phyloP scores from a whole-genome alignment of 2,888 invertebrate species.

The Orthosia incerta region DNA sequence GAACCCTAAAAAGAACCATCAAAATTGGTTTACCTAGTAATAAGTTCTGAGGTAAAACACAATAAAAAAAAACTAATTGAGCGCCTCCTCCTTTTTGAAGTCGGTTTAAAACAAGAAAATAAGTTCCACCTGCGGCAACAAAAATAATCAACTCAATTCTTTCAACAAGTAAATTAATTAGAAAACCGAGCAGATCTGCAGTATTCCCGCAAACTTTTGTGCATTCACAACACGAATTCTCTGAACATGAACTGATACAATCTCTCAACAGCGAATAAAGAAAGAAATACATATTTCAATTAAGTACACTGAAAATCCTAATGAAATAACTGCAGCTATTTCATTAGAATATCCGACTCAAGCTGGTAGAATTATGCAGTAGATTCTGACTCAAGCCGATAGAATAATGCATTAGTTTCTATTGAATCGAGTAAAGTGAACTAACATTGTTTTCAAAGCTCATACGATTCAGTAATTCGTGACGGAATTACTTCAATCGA shows the following conservation, averaged over 20 bases:
- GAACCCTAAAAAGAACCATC: no score
- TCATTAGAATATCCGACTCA: not conserved
- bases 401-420: conserved; percentile 33
- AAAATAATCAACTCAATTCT: conserved; percentile 1
- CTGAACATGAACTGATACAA: not conserved
- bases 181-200: conserved; percentile 4
- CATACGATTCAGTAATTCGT: conserved; percentile 46
- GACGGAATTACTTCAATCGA: conserved; percentile 53
- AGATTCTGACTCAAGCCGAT: conserved; percentile 17
- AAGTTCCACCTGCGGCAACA: not conserved
- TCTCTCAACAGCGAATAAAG: not conserved
- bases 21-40: no score
- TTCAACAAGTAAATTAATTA: conserved; percentile 10
- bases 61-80: no score
- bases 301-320: conserved; percentile 21
- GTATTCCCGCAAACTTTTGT: conserved; percentile 12
- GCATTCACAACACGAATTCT: not conserved
- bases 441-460: conserved; percentile 53
- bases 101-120: no score
- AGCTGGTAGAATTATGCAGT: conserved; percentile 21
- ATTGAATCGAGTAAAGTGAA: conserved; percentile 32
- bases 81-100: no score
- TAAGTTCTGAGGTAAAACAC: no score
- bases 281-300: conserved; percentile 14
- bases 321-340: conserved; percentile 32